Base-by-base conservation (phyloP, 2,797 vertebrate species). In the Setipinna tenuifilis region DNA sequence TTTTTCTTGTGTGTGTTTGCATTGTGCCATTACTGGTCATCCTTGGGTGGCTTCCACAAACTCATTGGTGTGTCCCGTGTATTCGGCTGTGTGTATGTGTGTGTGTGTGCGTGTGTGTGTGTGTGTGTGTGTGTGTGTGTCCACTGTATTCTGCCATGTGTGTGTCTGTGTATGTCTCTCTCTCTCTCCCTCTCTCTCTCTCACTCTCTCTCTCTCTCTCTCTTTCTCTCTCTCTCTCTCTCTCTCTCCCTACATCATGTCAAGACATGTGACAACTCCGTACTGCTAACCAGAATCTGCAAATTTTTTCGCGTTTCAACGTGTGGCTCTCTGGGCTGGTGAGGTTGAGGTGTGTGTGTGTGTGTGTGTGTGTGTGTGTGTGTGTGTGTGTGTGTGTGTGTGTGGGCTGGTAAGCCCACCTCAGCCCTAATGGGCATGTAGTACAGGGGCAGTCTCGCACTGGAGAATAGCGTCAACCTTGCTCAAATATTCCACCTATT, bases 11-110 rank as follows among this genome's bases (percentile, higher is more conserved):
- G 11, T 0, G 28, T 75, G 68, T 75, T 75, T 75, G 68, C 68
- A 75, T 75, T 75, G 28, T 75, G 68, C 25, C 68, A 75, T 75
- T 75, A 35, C 68, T 41, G 68, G 68, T 75, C 68, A 75, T 75
- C 68, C 68, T 75, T 75, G 68, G 68, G 14, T 75, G 68, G 28
- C 68, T 75, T 75, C 28, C 0, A 75, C 68, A 71, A 71, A 71
- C 62, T 65, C 23, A 31, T 31, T 25, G 35, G 28, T 75, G 68
- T 75, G 68, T 41, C 25, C 23, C 14, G 65, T 71, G 65, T 31
- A n/a, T 71, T 0, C 23, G 0, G 25, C 2, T 75, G 68, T 75
- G 68, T 75, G 68, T 75, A 14, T 75, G 23, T 68, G 23, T 68
- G 62, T 68, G 25, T 68, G 62, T 68, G 10, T 68, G 62, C n/a